A percentile compares a stretch with the other conserved stretches of the same genome.
These are phyloP conservation scores for Pantala flavescens DNA, from an alignment of 1,140 invertebrate species.

Conservation along the genomic window DNA sequence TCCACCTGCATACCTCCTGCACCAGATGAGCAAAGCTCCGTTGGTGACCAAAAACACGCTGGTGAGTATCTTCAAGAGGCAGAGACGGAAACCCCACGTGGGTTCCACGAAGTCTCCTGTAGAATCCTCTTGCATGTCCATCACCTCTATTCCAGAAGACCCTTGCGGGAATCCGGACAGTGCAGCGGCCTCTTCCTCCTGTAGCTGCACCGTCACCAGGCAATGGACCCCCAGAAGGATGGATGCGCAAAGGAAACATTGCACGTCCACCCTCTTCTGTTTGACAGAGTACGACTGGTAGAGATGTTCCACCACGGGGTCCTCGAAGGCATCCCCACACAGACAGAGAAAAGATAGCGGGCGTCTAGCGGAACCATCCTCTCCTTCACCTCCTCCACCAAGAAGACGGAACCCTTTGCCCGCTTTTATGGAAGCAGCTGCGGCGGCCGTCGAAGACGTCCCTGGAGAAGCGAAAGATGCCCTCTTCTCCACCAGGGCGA, in stretches of 20 bases:
- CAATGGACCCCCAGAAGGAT: slow-evolving; percentile 53
- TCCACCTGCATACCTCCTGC: not conserved
- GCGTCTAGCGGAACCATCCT: not conserved
- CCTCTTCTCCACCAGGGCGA: too few species aligned
- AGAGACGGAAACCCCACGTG: not conserved
- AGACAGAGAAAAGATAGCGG: not conserved
- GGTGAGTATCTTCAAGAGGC: slow-evolving; percentile 30
- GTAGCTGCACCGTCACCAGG: slow-evolving; percentile 14
- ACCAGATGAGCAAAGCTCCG: slow-evolving; percentile 36
- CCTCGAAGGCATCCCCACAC: slow-evolving; percentile 30
- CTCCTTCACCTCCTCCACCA: not conserved
- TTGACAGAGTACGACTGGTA: slow-evolving; percentile 65
- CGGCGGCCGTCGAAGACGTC: too few species aligned
- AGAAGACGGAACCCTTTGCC: not conserved
- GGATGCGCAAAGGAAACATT: slow-evolving; percentile 57
- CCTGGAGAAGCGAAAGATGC: too few species aligned
- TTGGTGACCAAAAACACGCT: slow-evolving; percentile 41
- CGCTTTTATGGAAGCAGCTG: too few species aligned
- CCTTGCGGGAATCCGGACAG: not conserved
- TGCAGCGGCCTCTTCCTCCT: not conserved
- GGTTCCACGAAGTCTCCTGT: not conserved
- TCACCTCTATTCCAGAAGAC: slow-evolving; percentile 34
- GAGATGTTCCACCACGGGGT: slow-evolving; percentile 54
- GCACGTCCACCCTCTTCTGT: slow-evolving; percentile 63
- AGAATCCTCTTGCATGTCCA: slow-evolving; percentile 40